Conservation (phyloP, 2,113 vertebrate species). For the Muntiacus reevesi region DNA sequence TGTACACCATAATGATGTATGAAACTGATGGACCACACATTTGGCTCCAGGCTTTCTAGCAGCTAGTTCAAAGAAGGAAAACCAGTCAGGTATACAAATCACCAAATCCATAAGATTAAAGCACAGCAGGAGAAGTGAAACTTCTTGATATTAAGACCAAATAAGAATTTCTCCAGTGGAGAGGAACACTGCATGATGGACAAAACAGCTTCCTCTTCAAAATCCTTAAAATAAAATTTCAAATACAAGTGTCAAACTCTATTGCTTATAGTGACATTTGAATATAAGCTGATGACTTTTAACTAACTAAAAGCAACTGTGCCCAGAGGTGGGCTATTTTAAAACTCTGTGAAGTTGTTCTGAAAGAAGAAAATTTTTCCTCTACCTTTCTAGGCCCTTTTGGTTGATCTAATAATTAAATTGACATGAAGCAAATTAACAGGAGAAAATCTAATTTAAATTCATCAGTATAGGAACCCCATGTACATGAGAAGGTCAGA, state of each 20-base stretch:
- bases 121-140: not conserved
- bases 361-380: not conserved
- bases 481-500: not conserved
- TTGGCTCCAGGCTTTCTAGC: not conserved
- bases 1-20: not conserved
- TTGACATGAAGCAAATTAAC: not conserved
- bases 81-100: not conserved
- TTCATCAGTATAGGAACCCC: not conserved
- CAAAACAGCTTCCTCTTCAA: not conserved
- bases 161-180: not conserved
- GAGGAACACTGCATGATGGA: not conserved
- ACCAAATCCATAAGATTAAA: not conserved
- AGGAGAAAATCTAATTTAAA: not conserved
- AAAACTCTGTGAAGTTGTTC: not conserved
- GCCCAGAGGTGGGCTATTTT: not conserved
- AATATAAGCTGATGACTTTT: not conserved
- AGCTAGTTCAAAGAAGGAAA: not conserved
- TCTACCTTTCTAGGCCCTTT: not conserved
- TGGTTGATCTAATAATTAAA: not conserved
- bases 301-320: not conserved
- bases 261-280: not conserved
- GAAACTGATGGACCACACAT: not conserved
- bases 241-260: not conserved
- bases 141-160: not conserved
- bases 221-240: not conserved